phyloP scores from a whole-genome alignment of 2,797 vertebrate genomes.

The Microchirus variegatus region DNA sequence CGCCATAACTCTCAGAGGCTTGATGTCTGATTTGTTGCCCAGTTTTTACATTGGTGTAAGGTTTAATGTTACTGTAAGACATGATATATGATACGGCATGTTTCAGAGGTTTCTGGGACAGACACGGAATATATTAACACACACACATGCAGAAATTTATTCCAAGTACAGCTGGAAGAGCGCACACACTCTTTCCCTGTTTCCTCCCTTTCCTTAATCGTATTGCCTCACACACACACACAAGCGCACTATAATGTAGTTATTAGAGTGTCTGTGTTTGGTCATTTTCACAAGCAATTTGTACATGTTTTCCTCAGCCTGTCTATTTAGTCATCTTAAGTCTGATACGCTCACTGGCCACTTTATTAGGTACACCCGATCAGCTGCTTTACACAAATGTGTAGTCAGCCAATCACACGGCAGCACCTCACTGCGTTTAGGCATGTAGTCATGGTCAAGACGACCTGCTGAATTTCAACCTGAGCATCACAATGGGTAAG shows the following conservation, averaged over 20 bases:
- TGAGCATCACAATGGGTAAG: too few species aligned
- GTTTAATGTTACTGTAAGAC: conserved; percentile 68
- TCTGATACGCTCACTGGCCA: too few species aligned
- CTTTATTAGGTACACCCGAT: too few species aligned
- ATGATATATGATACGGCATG: conserved; percentile 63
- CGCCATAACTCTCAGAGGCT: conserved; percentile 53
- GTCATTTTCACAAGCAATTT: conserved; percentile 35
- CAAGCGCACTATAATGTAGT: conserved; percentile 7
- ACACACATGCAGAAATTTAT: conserved; percentile 25
- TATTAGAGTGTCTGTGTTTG: conserved; percentile 10
- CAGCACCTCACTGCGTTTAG: too few species aligned
- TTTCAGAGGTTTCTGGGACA: conserved; percentile 56
- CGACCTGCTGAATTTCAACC: too few species aligned
- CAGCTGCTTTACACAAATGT: too few species aligned
- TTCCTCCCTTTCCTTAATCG: conserved; percentile 26
- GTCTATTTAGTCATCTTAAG: neutral
- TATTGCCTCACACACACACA: conserved; percentile 17
- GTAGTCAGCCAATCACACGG: too few species aligned
- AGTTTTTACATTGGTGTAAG: conserved; percentile 52
- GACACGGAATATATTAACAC: conserved; percentile 52
- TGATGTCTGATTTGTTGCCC: conserved; percentile 69
- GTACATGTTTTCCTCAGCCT: conserved; percentile 32
- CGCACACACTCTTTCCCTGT: conserved; percentile 26
- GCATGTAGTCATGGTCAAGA: too few species aligned
- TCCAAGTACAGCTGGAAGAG: conserved; percentile 50